Evolutionary conservation across 92 coral and sea anemone species (phyloP), one percentile per base, ranked within the genome.

Genomic region (Hydrozoanthus gracilis): DNA sequence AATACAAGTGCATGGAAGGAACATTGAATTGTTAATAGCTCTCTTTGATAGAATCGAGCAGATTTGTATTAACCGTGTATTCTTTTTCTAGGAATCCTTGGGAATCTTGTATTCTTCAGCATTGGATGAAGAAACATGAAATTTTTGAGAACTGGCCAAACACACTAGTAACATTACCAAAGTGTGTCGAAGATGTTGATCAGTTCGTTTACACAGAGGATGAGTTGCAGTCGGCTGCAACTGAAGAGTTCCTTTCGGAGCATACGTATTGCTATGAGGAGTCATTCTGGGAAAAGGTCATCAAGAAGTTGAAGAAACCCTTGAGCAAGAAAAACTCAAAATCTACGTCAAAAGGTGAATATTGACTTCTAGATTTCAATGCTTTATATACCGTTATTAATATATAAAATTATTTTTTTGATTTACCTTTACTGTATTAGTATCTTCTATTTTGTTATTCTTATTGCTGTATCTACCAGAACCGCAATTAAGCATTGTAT

Each of bases 101-200:
- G 79, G 4, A 2, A 15, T 15, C 79, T 5, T 75, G 50, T 62
- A 8, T 75, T 8, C 79, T 75, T 39, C 61, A 75, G 4, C 79
- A 0, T 18, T 75, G 79, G 79, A 51, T 75, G 79, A 13, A 51
- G 51, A 75, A 75, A 8, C 79, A 75, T 44, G 79, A 75, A 7
- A 75, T 75, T 48, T 75, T 15, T 45, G 79, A 75, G 79, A 75
- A 75, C 62, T 75, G 79, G 79, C 79, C 79, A 4, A 75, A 75
- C 17, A 75, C 64, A 51, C 64, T 7, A 16, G 79, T 75, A 62
- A 20, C 46, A 5, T 16, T 75, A 20, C 64, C 62, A 2, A 75
- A 51, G 18, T 16, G 62, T 35, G 62, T 51, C 58, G n/a, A 9
- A 50, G 64, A 75, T 20, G 62, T 75, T 4, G 64, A 18, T 8